Evolutionary conservation across 2,113 vertebrate genomes (phyloP).

Genomic region (Procavia capensis): DNA sequence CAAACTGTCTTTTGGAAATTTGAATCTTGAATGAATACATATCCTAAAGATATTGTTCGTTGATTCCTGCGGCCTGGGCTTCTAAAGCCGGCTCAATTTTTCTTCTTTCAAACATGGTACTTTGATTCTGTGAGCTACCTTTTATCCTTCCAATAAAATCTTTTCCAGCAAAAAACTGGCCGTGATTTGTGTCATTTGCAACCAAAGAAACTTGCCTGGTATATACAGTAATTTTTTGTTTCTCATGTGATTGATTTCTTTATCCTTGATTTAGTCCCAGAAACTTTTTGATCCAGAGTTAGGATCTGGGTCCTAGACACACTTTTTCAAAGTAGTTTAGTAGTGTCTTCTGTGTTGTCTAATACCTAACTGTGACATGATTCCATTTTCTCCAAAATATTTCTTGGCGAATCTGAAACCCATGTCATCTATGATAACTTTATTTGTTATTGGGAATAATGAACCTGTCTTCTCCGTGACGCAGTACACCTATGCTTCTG

Average conservation of each 20-base stretch:
- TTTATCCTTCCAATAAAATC: neutral
- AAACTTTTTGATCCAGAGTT: neutral
- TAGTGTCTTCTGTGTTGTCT: neutral
- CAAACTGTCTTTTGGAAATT: neutral
- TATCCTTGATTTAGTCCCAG: slow-evolving; percentile 32
- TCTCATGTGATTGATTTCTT: neutral
- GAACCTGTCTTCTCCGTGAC: neutral
- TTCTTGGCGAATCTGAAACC: slow-evolving; percentile 48
- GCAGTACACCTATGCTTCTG: neutral
- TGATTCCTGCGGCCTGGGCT: neutral
- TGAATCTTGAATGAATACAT: slow-evolving; percentile 18
- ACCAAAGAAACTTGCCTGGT: neutral
- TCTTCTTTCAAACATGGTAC: neutral
- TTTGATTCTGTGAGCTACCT: neutral
- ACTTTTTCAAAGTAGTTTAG: slow-evolving; percentile 20
- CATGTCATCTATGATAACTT: neutral
- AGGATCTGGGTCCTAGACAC: neutral
- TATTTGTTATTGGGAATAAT: neutral
- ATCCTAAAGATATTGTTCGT: neutral
- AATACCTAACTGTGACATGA: neutral
- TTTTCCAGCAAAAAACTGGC: neutral
- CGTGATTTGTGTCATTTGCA: neutral
- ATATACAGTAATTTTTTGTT: neutral
- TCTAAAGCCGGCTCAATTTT: neutral
- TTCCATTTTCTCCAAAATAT: slow-evolving; percentile 37